Base-by-base conservation (phyloP, 2,797 vertebrate species). In the Petrocephalus schoutedeni region DNA sequence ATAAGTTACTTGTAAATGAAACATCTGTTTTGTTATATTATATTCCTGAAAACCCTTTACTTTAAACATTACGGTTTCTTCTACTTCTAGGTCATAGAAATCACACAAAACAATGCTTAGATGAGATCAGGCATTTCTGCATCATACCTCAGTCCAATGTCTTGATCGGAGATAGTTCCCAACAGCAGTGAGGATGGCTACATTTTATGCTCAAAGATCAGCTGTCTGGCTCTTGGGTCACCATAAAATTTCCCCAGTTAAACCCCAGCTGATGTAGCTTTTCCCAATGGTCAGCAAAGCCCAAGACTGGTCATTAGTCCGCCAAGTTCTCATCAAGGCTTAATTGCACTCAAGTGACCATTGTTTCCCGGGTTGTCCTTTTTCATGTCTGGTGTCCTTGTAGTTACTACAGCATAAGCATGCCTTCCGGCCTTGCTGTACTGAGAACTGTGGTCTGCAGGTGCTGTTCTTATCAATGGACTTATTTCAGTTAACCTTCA, bases 351-450 rank as follows among this genome's bases (percentile, higher is more conserved):
- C 77, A 32, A 32, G 77, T 49, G 77, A 32, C 41, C 45, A 1
- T 41, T n/a, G 9, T 45, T n/a, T 84, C 21, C 77, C 10, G 41
- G 41, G 54, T 32, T 16, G 87, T 51, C 77, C 12, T 21, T 80
- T n/a, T 49, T 19, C 87, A 53, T 58, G 14, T 87, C 51, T 58
- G 51, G 19, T 19, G n/a, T 5, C 54, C 56, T 10, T 21, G 53
- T 41, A 36, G 49, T 45, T 12, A 87, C 2, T 51, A 53, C 86
- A 71, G 45, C 54, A 36, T 23, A 41, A 23, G 51, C 54, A 56
- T 7, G 9, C 45, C 51, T 4, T 21, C 45, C 53, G 4, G 19
- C 9, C 45, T 51, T 23, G 16, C 41, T 96, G 14, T 94, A 98
- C 4, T 0, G 56, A 80, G 28, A 77, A 82, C 36, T 61, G 7